Base-by-base conservation (phyloP, 2,113 vertebrate genomes). In the Tenrec ecaudatus region DNA sequence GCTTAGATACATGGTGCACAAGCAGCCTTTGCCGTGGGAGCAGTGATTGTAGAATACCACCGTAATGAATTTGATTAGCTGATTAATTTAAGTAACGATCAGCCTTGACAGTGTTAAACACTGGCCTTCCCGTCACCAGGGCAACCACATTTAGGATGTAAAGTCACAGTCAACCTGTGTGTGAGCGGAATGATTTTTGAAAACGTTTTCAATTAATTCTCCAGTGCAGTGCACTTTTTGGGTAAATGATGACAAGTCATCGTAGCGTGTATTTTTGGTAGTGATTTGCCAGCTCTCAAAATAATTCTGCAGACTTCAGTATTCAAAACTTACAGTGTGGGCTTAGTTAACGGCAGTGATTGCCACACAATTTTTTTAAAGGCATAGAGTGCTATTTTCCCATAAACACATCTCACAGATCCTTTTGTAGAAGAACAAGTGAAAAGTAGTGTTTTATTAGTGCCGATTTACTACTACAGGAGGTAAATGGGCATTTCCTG, bases 91-190 rank as follows among this genome's bases (percentile, higher is more conserved):
- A 88, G 82, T 22, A 86, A 58, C 0, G 0, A 20, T 87, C 84
- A 73, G 23, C n/a, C 1, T n/a, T 22, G 64, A 29, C 31, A 20
- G 22, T 40, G 60, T 0, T 57, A 53, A 69, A 69, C 79, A 58
- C 6, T 15, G 76, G 57, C 38, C 38, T 23, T 19, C 29, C n/a
- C 71, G n/a, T 88, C 88, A 82, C 90, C 79, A 79, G 76, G 88
- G 93, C 94, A 91, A 92, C 91, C 5, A 7, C 83, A 60, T n/a
- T 92, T 71, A 87, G n/a, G n/a, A 31, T 58, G 15, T 17, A 6
- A 19, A 73, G 25, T 57, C 43, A 15, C 19, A n/a, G 43, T 84
- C 85, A 73, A 43, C 47, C 85, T 86, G 79, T 93, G 38, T 89
- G 53, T 38, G 62, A 89, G 80, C 69, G 81, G 92, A 68, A 47